Base-by-base conservation (phyloP, 2,888 invertebrate species). In the Pediacus dermestoides region DNA sequence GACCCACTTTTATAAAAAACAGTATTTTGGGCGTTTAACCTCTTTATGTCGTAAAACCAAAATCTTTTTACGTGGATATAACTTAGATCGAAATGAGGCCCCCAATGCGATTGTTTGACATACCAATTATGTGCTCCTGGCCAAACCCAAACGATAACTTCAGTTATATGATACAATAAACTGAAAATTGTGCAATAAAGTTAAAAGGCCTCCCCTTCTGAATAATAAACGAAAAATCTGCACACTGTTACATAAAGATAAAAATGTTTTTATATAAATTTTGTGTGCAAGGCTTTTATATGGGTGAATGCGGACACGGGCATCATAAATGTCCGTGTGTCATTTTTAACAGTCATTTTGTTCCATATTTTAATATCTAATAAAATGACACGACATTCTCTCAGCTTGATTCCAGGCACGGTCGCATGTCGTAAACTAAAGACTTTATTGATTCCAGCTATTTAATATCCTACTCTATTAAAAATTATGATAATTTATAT, bases 341-440 rank as follows among this genome's bases (percentile, higher is more conserved):
- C 54, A 59, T 63, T 61, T 63, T 62, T 61, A 58, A 58, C 54
- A 53, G 57, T 50, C 60, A 44, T 43, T 53, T 50, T 46, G 54
- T 57, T 53, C 59, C 59, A 64, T 66, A 64, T 63, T 64, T 66
- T 64, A 64, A 64, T 63, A 63, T 61, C 59, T 61, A 65, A 65
- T 66, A 66, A 65, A 64, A 63, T 61, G 50, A 60, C 54, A 44
- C 51, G 46, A 53, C 18, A 31, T 16, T 31, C 28, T 28, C 28
- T 4, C 28, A 28, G 28, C 28, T 28, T 28, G 28, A 42, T 27
- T 34, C 34, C 25, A 26, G 13, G 26, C 11, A 15, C 14, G n/a
- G 23, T 28, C 10, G 12, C 12, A 9, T 14, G 25, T 13, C 32
- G 38, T 52, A 55, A 55, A 55, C 44, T 45, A 39, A 45, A 48